Base-by-base conservation (phyloP, 2,888 invertebrate genomes). In the Acleris emargana region DNA sequence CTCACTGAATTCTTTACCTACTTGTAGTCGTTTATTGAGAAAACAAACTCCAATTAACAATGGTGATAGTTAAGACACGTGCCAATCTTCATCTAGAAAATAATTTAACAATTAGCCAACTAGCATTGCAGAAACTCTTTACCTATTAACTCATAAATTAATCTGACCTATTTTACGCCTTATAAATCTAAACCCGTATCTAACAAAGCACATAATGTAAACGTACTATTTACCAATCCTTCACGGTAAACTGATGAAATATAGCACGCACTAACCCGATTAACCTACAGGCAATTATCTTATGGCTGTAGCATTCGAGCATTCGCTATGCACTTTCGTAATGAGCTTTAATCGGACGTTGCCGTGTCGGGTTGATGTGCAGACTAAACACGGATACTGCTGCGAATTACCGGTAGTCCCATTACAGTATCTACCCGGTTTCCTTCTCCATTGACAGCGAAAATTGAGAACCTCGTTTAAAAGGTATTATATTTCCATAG, bases 221-320 rank as follows among this genome's bases (percentile, higher is more conserved):
- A 58, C 52, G 45, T 58, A 54, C 38, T 54, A 47, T 57, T 66
- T 55, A 61, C n/a, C 51, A 50, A 66, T 66, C 57, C 53, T 57
- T 52, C 51, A 61, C 51, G 66, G 51, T 60, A 52, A 60, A 61
- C 54, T 66, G 78, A 80, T 80, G 73, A 79, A 74, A 77, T 77
- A 76, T 74, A 75, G 80, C 83, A 79, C 80, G 77, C 76, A 75
- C 76, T 85, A 83, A 85, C 81, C 79, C 81, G 80, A 85, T 86
- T 86, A 84, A 81, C 84, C 83, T 76, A 80, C 80, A 74, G 74
- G 70, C 74, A 74, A 81, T 81, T 84, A 83, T 81, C 80, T 82
- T 77, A 73, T 77, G 76, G 78, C 73, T 75, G 73, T 75, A 75
- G 69, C 76, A 80, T 84, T 82, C 76, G 77, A 75, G 69, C 76